Conservation (phyloP, 2,888 invertebrate species). For the Stenchaetothrips biformis region DNA sequence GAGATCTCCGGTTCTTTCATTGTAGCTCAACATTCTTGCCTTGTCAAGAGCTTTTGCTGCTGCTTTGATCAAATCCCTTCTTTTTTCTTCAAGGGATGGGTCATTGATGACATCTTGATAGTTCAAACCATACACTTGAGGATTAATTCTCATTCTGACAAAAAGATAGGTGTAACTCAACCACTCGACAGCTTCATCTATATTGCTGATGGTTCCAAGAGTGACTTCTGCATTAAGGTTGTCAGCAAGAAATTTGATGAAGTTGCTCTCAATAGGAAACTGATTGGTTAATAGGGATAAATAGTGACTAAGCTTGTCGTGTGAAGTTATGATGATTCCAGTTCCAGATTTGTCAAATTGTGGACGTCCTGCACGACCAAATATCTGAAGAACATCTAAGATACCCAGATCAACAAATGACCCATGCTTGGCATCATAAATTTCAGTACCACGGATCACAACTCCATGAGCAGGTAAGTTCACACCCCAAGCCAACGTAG, state of each 20-base stretch:
- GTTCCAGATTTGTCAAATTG: slow-evolving; percentile 94
- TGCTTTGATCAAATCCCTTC: slow-evolving; percentile 69
- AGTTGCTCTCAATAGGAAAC: slow-evolving; percentile 97
- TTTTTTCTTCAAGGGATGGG: slow-evolving; percentile 68
- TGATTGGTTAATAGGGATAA: slow-evolving; percentile 90
- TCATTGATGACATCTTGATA: slow-evolving; percentile 65
- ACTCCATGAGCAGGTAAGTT: slow-evolving; percentile 98
- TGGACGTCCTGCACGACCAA: slow-evolving; percentile 96
- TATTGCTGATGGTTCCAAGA: slow-evolving; percentile 91
- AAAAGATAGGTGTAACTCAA: slow-evolving; percentile 94
- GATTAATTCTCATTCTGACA: slow-evolving; percentile 90
- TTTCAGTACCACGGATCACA: slow-evolving; percentile 92
- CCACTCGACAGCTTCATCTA: slow-evolving; percentile 97
- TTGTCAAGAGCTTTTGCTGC: slow-evolving; percentile 85
- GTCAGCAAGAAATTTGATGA: slow-evolving; percentile 84
- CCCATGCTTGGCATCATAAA: slow-evolving; percentile 94
- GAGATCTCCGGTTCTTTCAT: slow-evolving; percentile 75
- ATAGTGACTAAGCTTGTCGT: slow-evolving; percentile 89
- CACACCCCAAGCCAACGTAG: slow-evolving; percentile 99
- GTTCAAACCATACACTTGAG: slow-evolving; percentile 66
- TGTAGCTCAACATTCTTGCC: slow-evolving; percentile 90
- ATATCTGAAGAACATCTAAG: slow-evolving; percentile 95
- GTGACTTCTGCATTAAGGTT: slow-evolving; percentile 97
- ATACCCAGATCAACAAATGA: slow-evolving; percentile 92
- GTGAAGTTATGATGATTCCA: slow-evolving; percentile 90